Base-by-base conservation (phyloP, 2,888 invertebrate genomes). In the Drosophila ezoana region DNA sequence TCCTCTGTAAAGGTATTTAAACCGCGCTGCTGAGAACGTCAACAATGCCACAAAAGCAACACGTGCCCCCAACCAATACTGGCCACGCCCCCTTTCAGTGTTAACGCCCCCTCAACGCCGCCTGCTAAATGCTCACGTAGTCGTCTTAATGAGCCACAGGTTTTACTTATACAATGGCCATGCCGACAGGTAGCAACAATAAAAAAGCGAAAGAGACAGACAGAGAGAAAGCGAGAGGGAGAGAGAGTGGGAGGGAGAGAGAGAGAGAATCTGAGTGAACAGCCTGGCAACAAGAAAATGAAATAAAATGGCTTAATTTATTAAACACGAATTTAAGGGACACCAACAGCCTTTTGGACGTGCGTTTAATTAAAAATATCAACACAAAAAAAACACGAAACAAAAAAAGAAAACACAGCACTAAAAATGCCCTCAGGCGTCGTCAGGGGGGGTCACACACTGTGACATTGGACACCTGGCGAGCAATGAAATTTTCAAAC, bases 41-140 rank as follows among this genome's bases (percentile, higher is more conserved):
- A 81, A 79, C 81, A 81, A 81, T 74, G 68, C 65, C 76, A 72
- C 76, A 74, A 79, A 72, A 81, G 82, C 81, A 81, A 81, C 81
- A 81, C 81, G 81, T 79, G 81, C 81, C 64, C 54, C 56, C 35
- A 8, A 56, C 52, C 48, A 48, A 60, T 49, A 48, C 48, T 70
- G 20, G 35, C 48, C 1, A 16, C n/a, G 28, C 10, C 10, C 52
- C 6, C 37, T 2, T 10, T 3, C 28, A 28, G n/a, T 23, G 37
- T 37, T 20, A 9, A 33, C 54, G 35, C 35, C 49, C 38, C 35
- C 58, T 32, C 37, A 57, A 53, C 23, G 66, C 48, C 48, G 52
- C 35, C 68, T 45, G 72, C 43, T 62, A 73, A 79, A 71, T 63
- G 80, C 68, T 65, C 79, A 79, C 80, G 79, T 79, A 76, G 80